Base-by-base conservation (phyloP, 2,797 vertebrate species). In the Hylomyscus alleni region DNA sequence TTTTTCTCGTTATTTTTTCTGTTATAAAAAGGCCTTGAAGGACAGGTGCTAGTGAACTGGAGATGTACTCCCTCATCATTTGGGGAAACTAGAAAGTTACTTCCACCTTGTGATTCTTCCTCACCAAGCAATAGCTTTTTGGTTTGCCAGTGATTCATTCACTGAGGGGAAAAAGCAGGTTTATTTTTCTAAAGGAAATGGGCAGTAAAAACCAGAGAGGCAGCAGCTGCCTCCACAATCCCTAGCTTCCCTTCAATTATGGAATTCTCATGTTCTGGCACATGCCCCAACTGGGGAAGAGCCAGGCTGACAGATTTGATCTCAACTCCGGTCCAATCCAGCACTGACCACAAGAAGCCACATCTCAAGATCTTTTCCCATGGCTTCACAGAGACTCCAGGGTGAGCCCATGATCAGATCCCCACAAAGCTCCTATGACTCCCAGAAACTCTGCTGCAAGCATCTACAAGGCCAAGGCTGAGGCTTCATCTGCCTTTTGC, bases 61-160 rank as follows among this genome's bases (percentile, higher is more conserved):
- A 9, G 0, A 17, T 0, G 12, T 95, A 2, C 31, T 65, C 69
- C 29, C 76, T 56, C 62, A 85, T 92, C 72, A 90, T 77, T 47
- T 73, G 78, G 72, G 17, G 65, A 91, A 60, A 82, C n/a, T 54
- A 65, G 91, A 78, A 91, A 95, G 92, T 90, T 14, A 91, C 50
- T 93, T 95, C 65, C 50, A 77, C 31, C 24, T 94, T 95, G 89
- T 90, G 88, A 89, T 84, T 95, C 80, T 93, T 94, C 78, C 89
- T 93, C 77, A 67, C 29, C 20, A 60, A 67, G 80, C 76, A 89
- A 95, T 2, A 7, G 62, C 65, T 54, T 96, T 93, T 92, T 12
- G 40, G 78, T 34, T 76, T 69, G 60, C 24, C 40, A 82, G 65
- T 89, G 92, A 95, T 83, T 97, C 94, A 92, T 65, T 95, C 14